phyloP scores from a whole-genome alignment of 1,140 invertebrate species.

The Cydia pomonella region DNA sequence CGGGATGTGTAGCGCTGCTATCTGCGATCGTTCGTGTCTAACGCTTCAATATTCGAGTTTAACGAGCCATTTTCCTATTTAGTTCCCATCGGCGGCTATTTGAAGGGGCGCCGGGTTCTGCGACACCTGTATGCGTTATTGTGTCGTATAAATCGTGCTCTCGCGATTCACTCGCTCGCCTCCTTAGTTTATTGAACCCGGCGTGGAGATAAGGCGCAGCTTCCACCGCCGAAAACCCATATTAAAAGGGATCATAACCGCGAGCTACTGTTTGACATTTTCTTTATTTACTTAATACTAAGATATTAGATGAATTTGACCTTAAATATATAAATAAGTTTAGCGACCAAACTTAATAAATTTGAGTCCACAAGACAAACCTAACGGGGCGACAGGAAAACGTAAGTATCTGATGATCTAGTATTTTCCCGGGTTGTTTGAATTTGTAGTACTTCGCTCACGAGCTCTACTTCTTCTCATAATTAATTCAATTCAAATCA shows the following conservation, averaged over 20 bases:
- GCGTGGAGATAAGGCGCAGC: slow-evolving; percentile 63
- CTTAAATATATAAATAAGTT: background rate
- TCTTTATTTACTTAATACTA: background rate
- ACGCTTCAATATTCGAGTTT: slow-evolving; percentile 54
- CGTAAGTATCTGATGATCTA: slow-evolving; percentile 46
- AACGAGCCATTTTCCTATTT: slow-evolving; percentile 60
- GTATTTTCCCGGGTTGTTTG: slow-evolving; percentile 59
- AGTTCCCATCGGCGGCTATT: slow-evolving; percentile 67
- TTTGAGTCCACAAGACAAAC: background rate
- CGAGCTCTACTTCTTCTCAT: slow-evolving; percentile 57
- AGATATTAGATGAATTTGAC: background rate
- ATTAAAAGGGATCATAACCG: background rate
- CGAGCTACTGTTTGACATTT: background rate
- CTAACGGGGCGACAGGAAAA: background rate
- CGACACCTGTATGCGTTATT: slow-evolving; percentile 79
- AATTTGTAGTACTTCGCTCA: slow-evolving; percentile 65
- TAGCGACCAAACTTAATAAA: background rate
- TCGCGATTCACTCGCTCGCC: slow-evolving; percentile 62
- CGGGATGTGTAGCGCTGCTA: slow-evolving; percentile 49
- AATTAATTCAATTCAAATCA: slow-evolving; percentile 81
- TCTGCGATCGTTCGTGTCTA: slow-evolving; percentile 59
- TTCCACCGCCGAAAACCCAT: slow-evolving; percentile 53
- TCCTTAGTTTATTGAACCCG: slow-evolving; percentile 72
- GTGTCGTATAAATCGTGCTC: slow-evolving; percentile 70
- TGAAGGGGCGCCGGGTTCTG: slow-evolving; percentile 61